phyloP scores from a whole-genome alignment of 2,888 invertebrate genomes.

The Zygothrica quintamaculata region DNA sequence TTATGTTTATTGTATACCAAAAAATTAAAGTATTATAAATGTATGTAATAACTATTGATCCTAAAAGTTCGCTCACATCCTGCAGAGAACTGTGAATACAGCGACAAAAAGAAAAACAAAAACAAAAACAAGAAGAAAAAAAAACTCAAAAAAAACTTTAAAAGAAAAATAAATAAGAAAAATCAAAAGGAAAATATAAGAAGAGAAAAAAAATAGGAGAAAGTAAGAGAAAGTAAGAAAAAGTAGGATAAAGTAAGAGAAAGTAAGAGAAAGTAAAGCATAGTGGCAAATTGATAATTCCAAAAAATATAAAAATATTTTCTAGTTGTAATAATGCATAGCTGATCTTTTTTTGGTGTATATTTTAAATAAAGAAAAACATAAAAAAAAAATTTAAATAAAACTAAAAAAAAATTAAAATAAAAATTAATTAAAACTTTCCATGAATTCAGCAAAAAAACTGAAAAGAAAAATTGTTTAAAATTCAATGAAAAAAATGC shows the following conservation, averaged over 20 bases:
- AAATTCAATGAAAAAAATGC: constrained; percentile 11
- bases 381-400: constrained; percentile 18
- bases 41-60: constrained; percentile 26
- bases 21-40: constrained; percentile 48
- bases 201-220: not conserved
- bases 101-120: not conserved
- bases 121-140: not conserved
- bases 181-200: constrained; percentile 2
- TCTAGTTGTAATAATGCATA: constrained; percentile 69
- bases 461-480: constrained; percentile 1
- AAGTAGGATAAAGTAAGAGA: constrained; percentile 1
- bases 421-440: constrained; percentile 51
- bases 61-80: constrained; percentile 38
- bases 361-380: constrained; percentile 57
- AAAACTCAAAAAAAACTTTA: constrained; percentile 10
- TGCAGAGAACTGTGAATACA: constrained; percentile 22
- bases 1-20: constrained; percentile 16
- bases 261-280: constrained; percentile 15
- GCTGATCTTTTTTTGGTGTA: constrained; percentile 73
- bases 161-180: constrained; percentile 13
- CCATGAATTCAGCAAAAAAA: constrained; percentile 16
- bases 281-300: constrained; percentile 46
- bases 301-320: too few relatives aligned
- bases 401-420: constrained; percentile 38
- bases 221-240: not conserved